Percentiles rank a stretch among this genome's conserved stretches.
These are phyloP conservation scores for Ooceraea biroi DNA, from an alignment of 1,140 invertebrate species.

Conservation along the genomic window DNA sequence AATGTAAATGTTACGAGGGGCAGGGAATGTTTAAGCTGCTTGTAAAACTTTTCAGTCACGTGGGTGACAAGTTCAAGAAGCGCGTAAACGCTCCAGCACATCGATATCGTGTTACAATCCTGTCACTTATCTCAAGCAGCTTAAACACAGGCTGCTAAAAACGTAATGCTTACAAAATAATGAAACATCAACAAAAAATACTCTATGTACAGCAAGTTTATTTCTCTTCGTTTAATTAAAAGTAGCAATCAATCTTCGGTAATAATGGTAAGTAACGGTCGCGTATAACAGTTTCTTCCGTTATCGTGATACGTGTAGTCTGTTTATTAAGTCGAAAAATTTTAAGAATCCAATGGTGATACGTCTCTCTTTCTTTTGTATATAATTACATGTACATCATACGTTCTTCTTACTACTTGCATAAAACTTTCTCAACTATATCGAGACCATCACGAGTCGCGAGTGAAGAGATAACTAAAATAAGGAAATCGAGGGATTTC, in stretches of 20 bases:
- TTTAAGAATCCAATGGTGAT: constrained; percentile 82
- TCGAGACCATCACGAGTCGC: too few species aligned
- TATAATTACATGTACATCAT: constrained; percentile 18
- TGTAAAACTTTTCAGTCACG: constrained; percentile 29
- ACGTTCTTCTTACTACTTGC: constrained; percentile 5
- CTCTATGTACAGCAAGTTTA: constrained; percentile 85
- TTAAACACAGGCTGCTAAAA: constrained; percentile 71
- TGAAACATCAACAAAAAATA: constrained; percentile 83
- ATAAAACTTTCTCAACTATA: constrained; percentile 40
- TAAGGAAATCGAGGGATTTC: too few species aligned
- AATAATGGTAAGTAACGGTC: constrained; percentile 78
- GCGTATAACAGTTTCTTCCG: constrained; percentile 74
- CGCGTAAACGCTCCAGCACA: neutral
- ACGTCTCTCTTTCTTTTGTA: constrained; percentile 13
- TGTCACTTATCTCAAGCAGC: constrained; percentile 51
- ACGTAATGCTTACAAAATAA: constrained; percentile 77
- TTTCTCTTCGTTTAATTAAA: constrained; percentile 81
- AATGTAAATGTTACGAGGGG: constrained; percentile 60
- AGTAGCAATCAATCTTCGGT: constrained; percentile 77
- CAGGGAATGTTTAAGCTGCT: constrained; percentile 72
- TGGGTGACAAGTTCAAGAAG: constrained; percentile 5
- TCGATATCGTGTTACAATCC: neutral
- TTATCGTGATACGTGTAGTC: constrained; percentile 57
- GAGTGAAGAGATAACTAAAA: too few species aligned
- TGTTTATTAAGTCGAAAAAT: constrained; percentile 63